These are phyloP conservation scores for Liasis olivaceus DNA, from an alignment of 2,797 vertebrate genomes.

Conservation along the genomic window DNA sequence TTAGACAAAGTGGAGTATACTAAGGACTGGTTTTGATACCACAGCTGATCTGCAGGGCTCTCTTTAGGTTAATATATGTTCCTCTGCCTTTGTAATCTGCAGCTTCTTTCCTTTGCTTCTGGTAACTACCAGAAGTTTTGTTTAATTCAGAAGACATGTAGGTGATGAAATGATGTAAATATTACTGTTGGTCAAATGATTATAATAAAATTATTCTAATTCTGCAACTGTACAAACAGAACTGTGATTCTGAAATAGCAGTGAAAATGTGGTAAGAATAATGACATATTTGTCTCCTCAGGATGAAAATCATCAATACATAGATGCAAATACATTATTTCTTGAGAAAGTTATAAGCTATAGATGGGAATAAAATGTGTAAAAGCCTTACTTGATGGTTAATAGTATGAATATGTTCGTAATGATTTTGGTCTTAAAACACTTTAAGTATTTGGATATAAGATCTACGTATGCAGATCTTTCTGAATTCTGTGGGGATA, in stretches of 20 bases:
- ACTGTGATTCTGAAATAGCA: no score
- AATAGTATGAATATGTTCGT: not conserved
- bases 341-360: not conserved
- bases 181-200: no score
- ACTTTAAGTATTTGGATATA: not conserved
- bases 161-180: no score
- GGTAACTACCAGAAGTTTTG: not conserved
- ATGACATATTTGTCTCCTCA: no score
- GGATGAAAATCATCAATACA: not conserved
- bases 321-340: not conserved
- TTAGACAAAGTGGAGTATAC: not conserved
- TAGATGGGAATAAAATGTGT: not conserved
- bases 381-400: not conserved
- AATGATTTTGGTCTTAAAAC: not conserved
- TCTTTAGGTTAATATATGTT: not conserved
- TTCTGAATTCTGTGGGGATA: not conserved
- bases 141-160: not conserved
- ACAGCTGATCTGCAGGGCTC: no score
- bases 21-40: not conserved
- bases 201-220: no score
- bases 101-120: not conserved
- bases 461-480: not conserved
- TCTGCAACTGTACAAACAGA: no score
- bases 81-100: not conserved
- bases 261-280: no score